Evolutionary conservation across 2,797 vertebrate genomes (phyloP), one percentile per base, ranked within the genome.

Genomic region (Epinephelus awoara): DNA sequence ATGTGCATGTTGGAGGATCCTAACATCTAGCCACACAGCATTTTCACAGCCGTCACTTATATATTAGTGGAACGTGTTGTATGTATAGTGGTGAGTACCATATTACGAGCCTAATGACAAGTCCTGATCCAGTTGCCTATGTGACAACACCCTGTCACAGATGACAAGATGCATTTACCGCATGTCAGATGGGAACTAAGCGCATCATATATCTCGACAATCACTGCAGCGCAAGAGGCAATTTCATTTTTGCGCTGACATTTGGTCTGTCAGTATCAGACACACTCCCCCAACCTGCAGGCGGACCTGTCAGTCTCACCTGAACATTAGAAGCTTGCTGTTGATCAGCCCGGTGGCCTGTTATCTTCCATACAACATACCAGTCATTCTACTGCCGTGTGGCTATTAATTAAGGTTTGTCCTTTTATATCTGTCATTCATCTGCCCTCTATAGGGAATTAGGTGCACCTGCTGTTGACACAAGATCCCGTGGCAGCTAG

Each of bases 401-500:
- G 67, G 88, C 79, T 86, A 70, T 85, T 91, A 90, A 91, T 92
- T 89, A 87, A 57, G 52, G 61, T 51, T 63, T 59, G 76, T 84
- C 79, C 73, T 78, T 83, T 87, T 64, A 66, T 81, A 88, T 87
- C 59, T 82, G 84, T 86, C 90, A 91, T 88, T 85, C 76, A 87
- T 55, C 58, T 79, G 89, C 82, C 87, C 89, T 91, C 79, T 78
- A 52, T 44, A 59, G 14, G 62, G 87, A 83, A 86, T 89, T 80
- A 83, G 51, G 34, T 55, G 77, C 88, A 91, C 80, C 87, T 90
- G 89, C 84, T 89, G 65, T 68, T 88, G 78, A 80, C 74, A 81
- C 57, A 76, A 58, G 82, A 87, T 72, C 76, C 70, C 21, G 1
- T 65, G 79, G 54, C 65, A 63, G 61, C 54, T 18, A 2, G 58